A percentile compares a stretch with the other conserved stretches of the same genome.
Conservation (phyloP, 2,888 invertebrate genomes). For the Eurytoma adleriae region DNA sequence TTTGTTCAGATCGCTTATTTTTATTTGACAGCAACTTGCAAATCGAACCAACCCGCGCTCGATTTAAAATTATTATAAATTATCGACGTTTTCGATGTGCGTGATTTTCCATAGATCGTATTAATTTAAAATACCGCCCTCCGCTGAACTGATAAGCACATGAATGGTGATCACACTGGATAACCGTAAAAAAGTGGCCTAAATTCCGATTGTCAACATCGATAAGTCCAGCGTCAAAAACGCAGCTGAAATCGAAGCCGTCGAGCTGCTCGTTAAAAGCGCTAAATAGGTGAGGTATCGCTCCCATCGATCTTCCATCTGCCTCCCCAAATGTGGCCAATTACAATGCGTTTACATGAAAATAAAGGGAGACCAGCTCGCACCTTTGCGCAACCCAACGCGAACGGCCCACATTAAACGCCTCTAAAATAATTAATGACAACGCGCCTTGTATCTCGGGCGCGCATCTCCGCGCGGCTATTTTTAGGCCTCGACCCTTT, state of each 20-base stretch:
- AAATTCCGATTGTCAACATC: not conserved
- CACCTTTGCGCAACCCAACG: not conserved
- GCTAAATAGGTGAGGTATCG: not conserved
- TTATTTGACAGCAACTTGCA: no score
- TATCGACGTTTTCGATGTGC: no score
- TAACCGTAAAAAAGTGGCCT: no score
- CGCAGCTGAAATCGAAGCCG: not conserved
- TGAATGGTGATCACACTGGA: no score
- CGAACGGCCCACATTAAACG: slow-evolving; percentile 6
- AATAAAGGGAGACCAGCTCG: not conserved
- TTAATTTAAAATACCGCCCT: no score
- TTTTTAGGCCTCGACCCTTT: slow-evolving; percentile 33
- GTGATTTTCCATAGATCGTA: no score
- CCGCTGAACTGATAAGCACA: no score
- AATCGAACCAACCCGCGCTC: no score
- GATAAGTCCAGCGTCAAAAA: not conserved
- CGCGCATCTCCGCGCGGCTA: slow-evolving; percentile 28
- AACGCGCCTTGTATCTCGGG: slow-evolving; percentile 6
- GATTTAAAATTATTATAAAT: no score
- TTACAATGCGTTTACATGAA: not conserved
- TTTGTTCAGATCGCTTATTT: no score
- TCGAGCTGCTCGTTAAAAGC: not conserved
- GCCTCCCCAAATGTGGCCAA: slow-evolving; percentile 19
- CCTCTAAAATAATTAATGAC: slow-evolving; percentile 48
- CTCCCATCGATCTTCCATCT: slow-evolving; percentile 1